phyloP scores from a whole-genome alignment of 2,888 invertebrate species.

The Bursaphelenchus okinawaensis region DNA sequence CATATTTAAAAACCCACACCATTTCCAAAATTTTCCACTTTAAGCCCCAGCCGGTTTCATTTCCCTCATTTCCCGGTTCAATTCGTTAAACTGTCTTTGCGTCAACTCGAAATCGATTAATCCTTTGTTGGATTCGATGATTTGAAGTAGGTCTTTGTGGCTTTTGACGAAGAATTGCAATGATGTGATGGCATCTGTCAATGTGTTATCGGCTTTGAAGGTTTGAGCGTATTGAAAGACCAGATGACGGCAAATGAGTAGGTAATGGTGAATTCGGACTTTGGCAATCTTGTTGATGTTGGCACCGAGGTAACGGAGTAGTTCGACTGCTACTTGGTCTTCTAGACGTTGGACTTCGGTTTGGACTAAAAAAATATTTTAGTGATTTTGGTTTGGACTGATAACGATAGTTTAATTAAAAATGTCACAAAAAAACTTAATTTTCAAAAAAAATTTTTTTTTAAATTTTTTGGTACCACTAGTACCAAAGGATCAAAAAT shows the following conservation, averaged over 20 bases:
- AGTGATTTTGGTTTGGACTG: conserved; percentile 75
- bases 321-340: conserved; percentile 71
- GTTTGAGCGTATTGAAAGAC: conserved; percentile 37
- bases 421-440: not conserved
- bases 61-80: not conserved
- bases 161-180: conserved; percentile 1
- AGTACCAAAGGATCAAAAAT: too few relatives aligned
- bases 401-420: conserved; percentile 50
- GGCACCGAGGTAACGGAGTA: conserved; percentile 70
- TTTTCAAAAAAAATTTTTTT: conserved; percentile 6
- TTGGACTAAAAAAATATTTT: conserved; percentile 67
- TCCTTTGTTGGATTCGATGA: not conserved
- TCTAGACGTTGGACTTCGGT: conserved; percentile 70
- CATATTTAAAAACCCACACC: not conserved
- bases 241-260: conserved; percentile 39
- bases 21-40: not conserved
- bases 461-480: not conserved
- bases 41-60: not conserved
- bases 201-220: conserved; percentile 31
- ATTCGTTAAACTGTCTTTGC: not conserved
- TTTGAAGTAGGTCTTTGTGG: conserved; percentile 3
- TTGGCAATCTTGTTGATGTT: conserved; percentile 66
- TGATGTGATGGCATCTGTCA: conserved; percentile 5
- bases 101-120: not conserved
- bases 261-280: conserved; percentile 77